These are phyloP conservation scores for Holcopasites calliopsidis DNA, from an alignment of 1,140 invertebrate genomes.

Conservation along the genomic window DNA sequence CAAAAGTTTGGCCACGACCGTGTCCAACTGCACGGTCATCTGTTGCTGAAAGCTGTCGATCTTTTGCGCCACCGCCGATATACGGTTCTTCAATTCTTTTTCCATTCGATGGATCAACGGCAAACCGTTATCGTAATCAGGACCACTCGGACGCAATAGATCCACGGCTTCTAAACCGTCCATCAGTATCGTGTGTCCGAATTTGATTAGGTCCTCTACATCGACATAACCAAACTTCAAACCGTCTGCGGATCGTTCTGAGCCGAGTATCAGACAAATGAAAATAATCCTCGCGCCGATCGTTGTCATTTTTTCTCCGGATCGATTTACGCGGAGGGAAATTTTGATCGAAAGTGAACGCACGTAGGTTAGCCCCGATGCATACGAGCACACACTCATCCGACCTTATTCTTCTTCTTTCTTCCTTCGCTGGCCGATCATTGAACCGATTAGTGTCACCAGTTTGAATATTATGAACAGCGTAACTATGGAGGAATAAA, in stretches of 20 bases:
- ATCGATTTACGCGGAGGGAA: background rate
- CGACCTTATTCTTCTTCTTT: background rate
- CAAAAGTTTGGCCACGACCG: slow-evolving; percentile 69
- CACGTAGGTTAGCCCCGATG: too few species aligned
- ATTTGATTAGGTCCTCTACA: slow-evolving; percentile 82
- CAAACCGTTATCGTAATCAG: slow-evolving; percentile 79
- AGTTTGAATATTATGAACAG: background rate
- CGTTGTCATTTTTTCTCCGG: background rate
- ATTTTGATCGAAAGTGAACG: background rate
- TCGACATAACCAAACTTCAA: slow-evolving; percentile 78
- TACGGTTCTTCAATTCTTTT: slow-evolving; percentile 77
- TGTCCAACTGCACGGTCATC: slow-evolving; percentile 44
- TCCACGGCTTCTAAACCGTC: slow-evolving; percentile 83
- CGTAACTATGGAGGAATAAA: background rate
- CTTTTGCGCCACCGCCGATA: slow-evolving; percentile 75
- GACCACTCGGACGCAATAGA: slow-evolving; percentile 72
- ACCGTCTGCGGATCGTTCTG: background rate
- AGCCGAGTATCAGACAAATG: background rate
- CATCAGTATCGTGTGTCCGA: slow-evolving; percentile 82
- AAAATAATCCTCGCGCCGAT: background rate
- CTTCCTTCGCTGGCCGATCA: background rate
- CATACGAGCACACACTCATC: slow-evolving; percentile 8
- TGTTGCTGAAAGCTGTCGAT: slow-evolving; percentile 68
- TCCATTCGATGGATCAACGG: slow-evolving; percentile 82
- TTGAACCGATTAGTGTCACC: background rate